Evolutionary conservation across 2,888 invertebrate species (phyloP).

Genomic region (Lepidonotus clava): DNA sequence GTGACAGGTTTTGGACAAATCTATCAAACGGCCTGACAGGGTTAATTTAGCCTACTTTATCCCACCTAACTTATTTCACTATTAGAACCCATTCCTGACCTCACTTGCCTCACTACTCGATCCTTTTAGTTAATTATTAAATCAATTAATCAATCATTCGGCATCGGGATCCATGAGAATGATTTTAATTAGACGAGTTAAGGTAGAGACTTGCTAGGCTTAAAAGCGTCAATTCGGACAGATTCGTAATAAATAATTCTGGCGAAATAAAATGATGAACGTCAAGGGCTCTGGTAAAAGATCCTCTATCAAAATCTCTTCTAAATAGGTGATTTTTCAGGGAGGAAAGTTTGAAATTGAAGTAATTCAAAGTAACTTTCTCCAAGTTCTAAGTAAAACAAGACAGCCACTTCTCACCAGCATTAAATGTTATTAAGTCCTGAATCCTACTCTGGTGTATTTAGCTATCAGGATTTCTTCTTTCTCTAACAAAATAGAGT

Average conservation of each 20-base stretch:
- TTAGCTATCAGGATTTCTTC: background rate
- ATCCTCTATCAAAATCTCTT: background rate
- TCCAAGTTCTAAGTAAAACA: background rate
- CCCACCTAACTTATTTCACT: background rate
- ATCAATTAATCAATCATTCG: slow-evolving; percentile 14
- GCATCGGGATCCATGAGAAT: background rate
- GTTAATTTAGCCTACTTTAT: background rate
- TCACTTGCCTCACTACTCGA: no score
- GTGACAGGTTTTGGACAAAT: background rate
- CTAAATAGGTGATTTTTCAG: background rate
- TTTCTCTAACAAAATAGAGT: background rate
- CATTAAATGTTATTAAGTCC: background rate
- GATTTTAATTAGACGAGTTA: background rate
- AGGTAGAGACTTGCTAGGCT: slow-evolving; percentile 9
- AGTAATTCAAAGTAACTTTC: background rate
- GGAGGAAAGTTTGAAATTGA: background rate
- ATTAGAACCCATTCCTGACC: background rate
- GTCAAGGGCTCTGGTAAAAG: background rate
- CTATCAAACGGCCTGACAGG: background rate
- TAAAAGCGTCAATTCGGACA: background rate
- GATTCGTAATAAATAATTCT: background rate
- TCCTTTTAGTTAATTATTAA: slow-evolving; percentile 23
- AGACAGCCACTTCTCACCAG: background rate
- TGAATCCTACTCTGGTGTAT: background rate
- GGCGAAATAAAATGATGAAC: slow-evolving; percentile 3